Base-by-base conservation (phyloP, 1,140 invertebrate genomes). In the Papilio machaon region DNA sequence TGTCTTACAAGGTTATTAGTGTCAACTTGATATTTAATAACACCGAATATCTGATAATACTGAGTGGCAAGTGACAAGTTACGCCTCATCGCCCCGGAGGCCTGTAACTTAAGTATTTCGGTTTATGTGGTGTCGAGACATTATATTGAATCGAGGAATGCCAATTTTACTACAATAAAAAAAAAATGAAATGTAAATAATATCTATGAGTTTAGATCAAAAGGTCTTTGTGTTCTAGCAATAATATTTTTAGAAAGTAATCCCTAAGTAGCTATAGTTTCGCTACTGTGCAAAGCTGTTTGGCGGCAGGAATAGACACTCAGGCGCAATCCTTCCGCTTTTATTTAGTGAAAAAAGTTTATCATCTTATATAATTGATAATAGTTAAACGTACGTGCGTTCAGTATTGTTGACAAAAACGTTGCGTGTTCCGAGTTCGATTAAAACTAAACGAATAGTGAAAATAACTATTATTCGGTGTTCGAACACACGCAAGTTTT, bases 1-100 rank as follows among this genome's bases (percentile, higher is more conserved):
- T 67, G 17, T 67, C 64, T 67, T 67, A 35, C 64, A 30, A 30
- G 23, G 60, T 64, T 64, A 30, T 67, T 13, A 35, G 13, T 13
- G 23, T 67, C 60, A 67, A 67, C 60, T 35, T 9, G 60, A 67
- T 67, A 67, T 67, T 35, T 13, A 67, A 35, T 67, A 67, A 67
- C 23, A 67, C 10, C 30, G 23, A 67, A 67, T 60, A 60, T 23
- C 58, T 60, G 58, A 19, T 19, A 60, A 23, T 67, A 67, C 35
- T 35, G 30, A 13, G 23, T 35, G 64, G 30, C 64, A 67, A 35
- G 64, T 35, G 30, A 67, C 64, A 67, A 67, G 64, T 67, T 67
- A 67, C 64, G 64, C 23, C 23, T 35, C 64, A 30, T 67, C 23
- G 23, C 60, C 23, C 23, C 54, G 15, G 4, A 11, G 64, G 64